phyloP scores from a whole-genome alignment of 2,113 vertebrate species.

The Tapirus terrestris region DNA sequence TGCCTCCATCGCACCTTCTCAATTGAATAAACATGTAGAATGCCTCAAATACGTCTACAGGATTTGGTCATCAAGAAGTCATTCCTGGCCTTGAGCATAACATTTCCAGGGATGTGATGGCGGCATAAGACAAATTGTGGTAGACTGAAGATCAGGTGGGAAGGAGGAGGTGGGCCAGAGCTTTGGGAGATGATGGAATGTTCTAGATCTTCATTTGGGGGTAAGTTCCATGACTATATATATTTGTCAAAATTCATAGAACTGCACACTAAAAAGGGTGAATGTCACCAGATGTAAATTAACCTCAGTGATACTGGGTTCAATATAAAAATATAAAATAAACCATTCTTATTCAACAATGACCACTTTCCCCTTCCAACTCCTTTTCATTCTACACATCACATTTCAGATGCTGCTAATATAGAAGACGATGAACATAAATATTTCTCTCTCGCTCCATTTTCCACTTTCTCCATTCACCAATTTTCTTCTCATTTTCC shows the following conservation, averaged over 20 bases:
- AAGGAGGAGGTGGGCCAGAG: rapidly evolving
- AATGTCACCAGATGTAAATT: too few species aligned
- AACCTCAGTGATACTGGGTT: background rate
- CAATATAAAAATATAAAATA: background rate
- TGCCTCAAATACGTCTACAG: rapidly evolving
- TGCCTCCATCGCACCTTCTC: background rate
- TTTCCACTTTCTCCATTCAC: background rate
- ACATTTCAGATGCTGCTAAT: background rate
- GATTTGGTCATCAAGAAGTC: background rate
- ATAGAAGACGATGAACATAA: background rate
- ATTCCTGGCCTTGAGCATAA: background rate
- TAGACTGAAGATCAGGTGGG: rapidly evolving
- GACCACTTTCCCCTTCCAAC: background rate
- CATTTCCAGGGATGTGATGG: background rate
- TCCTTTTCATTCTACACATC: background rate
- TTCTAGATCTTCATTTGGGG: background rate
- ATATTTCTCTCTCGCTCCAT: background rate
- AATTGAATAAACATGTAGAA: rapidly evolving
- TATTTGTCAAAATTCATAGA: background rate
- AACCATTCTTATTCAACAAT: background rate
- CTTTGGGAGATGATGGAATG: background rate
- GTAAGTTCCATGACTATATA: rapidly evolving
- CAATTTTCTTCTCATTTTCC: background rate
- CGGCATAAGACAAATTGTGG: rapidly evolving
- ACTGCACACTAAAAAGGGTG: too few species aligned